phyloP scores from a whole-genome alignment of 2,797 vertebrate species.

The Sebastiscus albofasciatus region DNA sequence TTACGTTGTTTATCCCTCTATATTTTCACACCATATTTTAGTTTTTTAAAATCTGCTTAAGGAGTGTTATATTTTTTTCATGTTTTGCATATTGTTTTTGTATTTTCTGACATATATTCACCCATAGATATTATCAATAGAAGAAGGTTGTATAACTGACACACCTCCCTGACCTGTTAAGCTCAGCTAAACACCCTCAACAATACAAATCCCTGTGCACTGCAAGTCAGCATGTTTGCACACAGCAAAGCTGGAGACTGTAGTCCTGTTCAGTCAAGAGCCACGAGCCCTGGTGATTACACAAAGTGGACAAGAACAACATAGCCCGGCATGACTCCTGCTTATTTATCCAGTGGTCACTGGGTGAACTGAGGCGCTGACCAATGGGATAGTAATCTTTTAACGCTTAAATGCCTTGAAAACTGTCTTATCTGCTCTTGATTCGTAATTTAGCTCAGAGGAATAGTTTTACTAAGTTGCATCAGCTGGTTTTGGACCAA shows the following conservation, averaged over 20 bases:
- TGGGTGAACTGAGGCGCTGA: conserved; percentile 46
- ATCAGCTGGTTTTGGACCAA: conserved; percentile 41
- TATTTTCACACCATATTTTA: not conserved
- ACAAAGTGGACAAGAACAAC: conserved; percentile 59
- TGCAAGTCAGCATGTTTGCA: conserved; percentile 82
- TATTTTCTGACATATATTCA: conserved; percentile 9
- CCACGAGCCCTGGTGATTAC: conserved; percentile 36
- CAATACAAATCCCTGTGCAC: conserved; percentile 81
- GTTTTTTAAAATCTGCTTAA: not conserved
- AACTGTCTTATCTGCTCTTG: conserved; percentile 25
- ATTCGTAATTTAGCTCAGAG: conserved; percentile 20
- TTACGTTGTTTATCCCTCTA: not conserved
- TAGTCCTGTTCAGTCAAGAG: conserved; percentile 62
- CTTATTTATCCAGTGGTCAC: conserved; percentile 60
- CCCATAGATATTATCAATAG: conserved; percentile 42
- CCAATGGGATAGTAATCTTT: conserved; percentile 56
- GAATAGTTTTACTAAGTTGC: conserved; percentile 21
- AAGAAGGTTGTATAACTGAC: conserved; percentile 40
- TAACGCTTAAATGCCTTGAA: conserved; percentile 56
- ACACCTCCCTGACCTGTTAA: conserved; percentile 78
- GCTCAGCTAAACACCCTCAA: conserved; percentile 83
- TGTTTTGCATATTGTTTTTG: not conserved
- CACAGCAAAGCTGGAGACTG: conserved; percentile 68
- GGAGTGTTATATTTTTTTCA: not conserved
- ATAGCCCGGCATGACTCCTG: conserved; percentile 65